A percentile compares a stretch with the other conserved stretches of the same genome.
Evolutionary conservation across 2,888 invertebrate species (phyloP).

Genomic region (Agrotis puta): DNA sequence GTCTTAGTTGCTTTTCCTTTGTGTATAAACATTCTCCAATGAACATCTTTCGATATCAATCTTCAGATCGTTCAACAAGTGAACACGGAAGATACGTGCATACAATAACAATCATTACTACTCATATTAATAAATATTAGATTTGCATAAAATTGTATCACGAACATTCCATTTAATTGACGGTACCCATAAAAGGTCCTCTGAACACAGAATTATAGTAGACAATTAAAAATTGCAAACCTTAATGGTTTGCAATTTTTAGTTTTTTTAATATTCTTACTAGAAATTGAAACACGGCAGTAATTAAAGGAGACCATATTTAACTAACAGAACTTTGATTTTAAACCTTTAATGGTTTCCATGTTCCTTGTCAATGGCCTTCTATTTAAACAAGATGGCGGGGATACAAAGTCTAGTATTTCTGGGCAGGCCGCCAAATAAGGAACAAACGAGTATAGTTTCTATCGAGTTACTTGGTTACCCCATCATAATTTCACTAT

Average conservation of each 20-base stretch:
- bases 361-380: conserved; percentile 27
- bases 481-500: background rate
- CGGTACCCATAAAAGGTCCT: conserved; percentile 9
- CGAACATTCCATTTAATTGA: conserved; percentile 20
- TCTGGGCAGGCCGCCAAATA: conserved; percentile 8
- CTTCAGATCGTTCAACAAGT: conserved; percentile 21
- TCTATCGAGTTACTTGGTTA: background rate
- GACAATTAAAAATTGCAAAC: conserved; percentile 5
- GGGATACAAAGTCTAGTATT: background rate
- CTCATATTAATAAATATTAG: conserved; percentile 11
- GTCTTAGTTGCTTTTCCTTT: background rate
- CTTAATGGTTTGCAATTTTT: background rate
- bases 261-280: background rate
- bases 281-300: conserved; percentile 9
- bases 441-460: conserved; percentile 11
- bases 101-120: conserved; percentile 30
- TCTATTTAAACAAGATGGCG: conserved; percentile 11
- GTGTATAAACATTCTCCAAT: background rate
- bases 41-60: conserved; percentile 13
- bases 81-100: conserved; percentile 44
- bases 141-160: conserved; percentile 36
- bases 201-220: background rate
- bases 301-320: conserved; percentile 16
- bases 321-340: conserved; percentile 24
- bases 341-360: conserved; percentile 3